Percentiles rank a stretch among this genome's conserved stretches.
These are phyloP conservation scores for Chrosomus eos DNA, from an alignment of 2,797 vertebrate genomes.

Conservation along the genomic window DNA sequence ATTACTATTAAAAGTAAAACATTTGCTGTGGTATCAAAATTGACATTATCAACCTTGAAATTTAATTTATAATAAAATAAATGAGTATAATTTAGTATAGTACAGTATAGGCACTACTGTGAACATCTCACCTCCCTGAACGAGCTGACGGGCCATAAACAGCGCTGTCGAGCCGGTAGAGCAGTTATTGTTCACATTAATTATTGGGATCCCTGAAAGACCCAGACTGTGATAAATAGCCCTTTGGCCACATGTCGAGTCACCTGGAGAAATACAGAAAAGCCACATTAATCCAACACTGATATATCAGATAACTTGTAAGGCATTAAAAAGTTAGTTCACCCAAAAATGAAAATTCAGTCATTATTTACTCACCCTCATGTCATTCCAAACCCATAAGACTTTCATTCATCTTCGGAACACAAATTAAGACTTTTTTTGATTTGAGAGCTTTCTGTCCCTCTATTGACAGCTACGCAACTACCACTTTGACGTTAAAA, in stretches of 20 bases:
- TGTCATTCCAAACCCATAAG: too few species aligned
- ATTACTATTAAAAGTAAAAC: too few species aligned
- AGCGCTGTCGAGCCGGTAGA: slow-evolving; percentile 96
- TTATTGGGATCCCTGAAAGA: slow-evolving; percentile 92
- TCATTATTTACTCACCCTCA: too few species aligned
- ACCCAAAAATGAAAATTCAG: too few species aligned
- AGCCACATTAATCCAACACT: background rate
- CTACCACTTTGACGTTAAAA: too few species aligned
- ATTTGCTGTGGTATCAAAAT: too few species aligned
- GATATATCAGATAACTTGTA: background rate
- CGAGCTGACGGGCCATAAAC: slow-evolving; percentile 89
- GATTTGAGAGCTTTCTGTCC: too few species aligned
- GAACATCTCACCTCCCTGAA: slow-evolving; percentile 87
- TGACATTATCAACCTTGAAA: background rate
- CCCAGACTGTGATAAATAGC: slow-evolving; percentile 95
- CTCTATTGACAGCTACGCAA: too few species aligned
- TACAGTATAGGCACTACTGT: background rate
- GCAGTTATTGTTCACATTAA: slow-evolving; percentile 98
- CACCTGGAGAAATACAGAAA: slow-evolving; percentile 76
- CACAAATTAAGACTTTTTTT: too few species aligned
- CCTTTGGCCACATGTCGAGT: slow-evolving; percentile 92
- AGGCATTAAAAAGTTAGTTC: background rate
- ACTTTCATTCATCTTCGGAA: too few species aligned
- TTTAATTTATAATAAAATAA: background rate
- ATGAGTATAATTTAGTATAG: background rate